phyloP scores from a whole-genome alignment of 2,888 invertebrate genomes.

The Drosophila eohydei region DNA sequence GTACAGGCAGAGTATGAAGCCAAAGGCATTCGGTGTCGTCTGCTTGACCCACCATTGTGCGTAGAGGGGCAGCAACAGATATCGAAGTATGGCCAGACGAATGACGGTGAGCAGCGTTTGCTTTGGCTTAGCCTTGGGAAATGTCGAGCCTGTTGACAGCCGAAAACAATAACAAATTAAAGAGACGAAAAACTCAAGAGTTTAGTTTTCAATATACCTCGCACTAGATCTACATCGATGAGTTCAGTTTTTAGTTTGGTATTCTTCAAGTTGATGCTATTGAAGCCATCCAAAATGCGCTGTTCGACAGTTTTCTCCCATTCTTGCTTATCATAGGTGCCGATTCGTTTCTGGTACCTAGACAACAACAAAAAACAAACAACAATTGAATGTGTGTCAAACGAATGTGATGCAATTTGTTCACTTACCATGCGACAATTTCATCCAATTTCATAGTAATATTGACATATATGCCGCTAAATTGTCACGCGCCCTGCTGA shows the following conservation, averaged over 20 bases:
- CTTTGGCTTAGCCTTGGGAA: constrained; percentile 97
- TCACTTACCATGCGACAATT: constrained; percentile 84
- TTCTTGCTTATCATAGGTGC: constrained; percentile 98
- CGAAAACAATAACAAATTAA: not conserved
- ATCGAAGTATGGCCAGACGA: constrained; percentile 92
- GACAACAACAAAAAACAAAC: constrained; percentile 12
- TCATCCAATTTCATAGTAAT: constrained; percentile 85
- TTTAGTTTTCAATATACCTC: constrained; percentile 87
- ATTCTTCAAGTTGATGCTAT: constrained; percentile 91
- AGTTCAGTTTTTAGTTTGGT: constrained; percentile 94
- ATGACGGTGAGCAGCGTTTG: constrained; percentile 94
- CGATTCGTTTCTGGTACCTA: constrained; percentile 98
- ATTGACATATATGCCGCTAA: constrained; percentile 72
- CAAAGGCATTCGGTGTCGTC: constrained; percentile 91
- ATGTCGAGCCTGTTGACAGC: constrained; percentile 91
- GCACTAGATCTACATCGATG: constrained; percentile 97
- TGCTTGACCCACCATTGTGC: constrained; percentile 96
- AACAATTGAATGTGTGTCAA: constrained; percentile 9
- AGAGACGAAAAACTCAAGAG: not conserved
- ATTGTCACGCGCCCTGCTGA: constrained; percentile 52
- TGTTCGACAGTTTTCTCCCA: constrained; percentile 99
- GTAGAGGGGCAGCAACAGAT: constrained; percentile 93
- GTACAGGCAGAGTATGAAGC: constrained; percentile 91
- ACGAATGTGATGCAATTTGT: not conserved
- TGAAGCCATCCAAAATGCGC: constrained; percentile 93